Conservation (phyloP, 2,888 invertebrate species). For the Agonopterix heracliana region DNA sequence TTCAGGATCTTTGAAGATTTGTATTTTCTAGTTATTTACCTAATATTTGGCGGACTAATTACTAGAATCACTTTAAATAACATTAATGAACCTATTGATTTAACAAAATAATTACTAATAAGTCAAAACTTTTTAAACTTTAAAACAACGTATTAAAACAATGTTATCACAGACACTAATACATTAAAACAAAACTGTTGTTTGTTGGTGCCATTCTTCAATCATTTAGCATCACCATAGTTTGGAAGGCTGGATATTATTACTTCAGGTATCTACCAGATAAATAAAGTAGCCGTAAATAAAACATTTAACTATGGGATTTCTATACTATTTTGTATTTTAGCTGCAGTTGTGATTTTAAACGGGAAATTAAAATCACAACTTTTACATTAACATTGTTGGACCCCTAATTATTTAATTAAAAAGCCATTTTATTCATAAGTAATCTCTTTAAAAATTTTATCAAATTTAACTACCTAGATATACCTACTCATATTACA, state of each 20-base stretch:
- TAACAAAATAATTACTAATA: constrained; percentile 1
- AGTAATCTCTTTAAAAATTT: constrained; percentile 69
- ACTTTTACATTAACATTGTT: constrained; percentile 54
- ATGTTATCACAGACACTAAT: constrained; percentile 33
- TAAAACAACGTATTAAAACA: constrained; percentile 11
- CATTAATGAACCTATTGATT: neutral
- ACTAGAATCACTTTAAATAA: neutral
- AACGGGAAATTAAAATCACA: constrained; percentile 29
- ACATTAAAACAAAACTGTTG: constrained; percentile 9
- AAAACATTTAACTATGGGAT: neutral
- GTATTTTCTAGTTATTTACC: neutral
- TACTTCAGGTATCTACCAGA: too few relatives aligned
- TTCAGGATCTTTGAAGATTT: too few relatives aligned
- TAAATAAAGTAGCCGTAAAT: too few relatives aligned
- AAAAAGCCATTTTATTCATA: constrained; percentile 71
- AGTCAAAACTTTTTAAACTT: neutral
- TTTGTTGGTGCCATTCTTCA: neutral
- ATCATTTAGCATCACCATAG: too few relatives aligned
- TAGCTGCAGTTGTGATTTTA: constrained; percentile 25
- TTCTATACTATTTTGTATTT: neutral
- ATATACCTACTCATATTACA: constrained; percentile 44
- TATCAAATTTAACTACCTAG: constrained; percentile 73
- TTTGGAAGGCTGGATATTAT: too few relatives aligned
- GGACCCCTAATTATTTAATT: constrained; percentile 71
- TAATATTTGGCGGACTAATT: constrained; percentile 12